Evolutionary conservation across 2,888 invertebrate species (phyloP).

Genomic region (Pyrrhosoma nymphula): DNA sequence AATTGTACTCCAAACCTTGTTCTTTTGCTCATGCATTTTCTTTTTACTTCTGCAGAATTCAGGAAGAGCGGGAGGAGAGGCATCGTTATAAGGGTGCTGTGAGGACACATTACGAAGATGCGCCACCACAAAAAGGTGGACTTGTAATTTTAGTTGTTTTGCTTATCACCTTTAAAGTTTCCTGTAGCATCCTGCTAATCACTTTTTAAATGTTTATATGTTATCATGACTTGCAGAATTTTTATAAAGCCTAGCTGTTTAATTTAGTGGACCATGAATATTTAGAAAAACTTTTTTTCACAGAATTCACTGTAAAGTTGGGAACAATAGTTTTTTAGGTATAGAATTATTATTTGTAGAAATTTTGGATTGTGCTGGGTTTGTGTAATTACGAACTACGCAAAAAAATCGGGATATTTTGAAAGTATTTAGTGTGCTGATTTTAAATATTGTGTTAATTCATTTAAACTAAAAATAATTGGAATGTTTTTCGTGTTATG

Average conservation of each 20-base stretch:
- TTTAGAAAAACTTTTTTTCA: not conserved
- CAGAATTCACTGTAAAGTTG: not conserved
- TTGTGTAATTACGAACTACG: not conserved
- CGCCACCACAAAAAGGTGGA: slow-evolving; percentile 70
- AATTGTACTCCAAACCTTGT: too few relatives aligned
- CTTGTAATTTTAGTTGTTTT: slow-evolving; percentile 55
- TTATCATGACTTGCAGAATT: not conserved
- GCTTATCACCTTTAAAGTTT: not conserved
- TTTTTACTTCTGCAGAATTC: slow-evolving; percentile 84
- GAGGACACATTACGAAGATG: slow-evolving; percentile 77
- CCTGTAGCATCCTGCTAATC: slow-evolving; percentile 8
- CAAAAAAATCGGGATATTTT: not conserved
- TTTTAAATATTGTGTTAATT: not conserved
- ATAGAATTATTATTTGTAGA: not conserved
- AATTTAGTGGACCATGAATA: not conserved
- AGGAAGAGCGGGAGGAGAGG: slow-evolving; percentile 97
- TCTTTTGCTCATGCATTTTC: slow-evolving; percentile 28
- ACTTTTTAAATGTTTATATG: not conserved
- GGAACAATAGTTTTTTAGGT: not conserved
- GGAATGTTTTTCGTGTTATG: not conserved
- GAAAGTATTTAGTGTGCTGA: not conserved
- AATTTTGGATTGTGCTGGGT: not conserved
- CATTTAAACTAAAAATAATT: not conserved
- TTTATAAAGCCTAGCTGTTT: not conserved
- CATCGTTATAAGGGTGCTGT: slow-evolving; percentile 92